Base-by-base conservation (phyloP, 2,797 vertebrate genomes). In the Malurus leucopterus region DNA sequence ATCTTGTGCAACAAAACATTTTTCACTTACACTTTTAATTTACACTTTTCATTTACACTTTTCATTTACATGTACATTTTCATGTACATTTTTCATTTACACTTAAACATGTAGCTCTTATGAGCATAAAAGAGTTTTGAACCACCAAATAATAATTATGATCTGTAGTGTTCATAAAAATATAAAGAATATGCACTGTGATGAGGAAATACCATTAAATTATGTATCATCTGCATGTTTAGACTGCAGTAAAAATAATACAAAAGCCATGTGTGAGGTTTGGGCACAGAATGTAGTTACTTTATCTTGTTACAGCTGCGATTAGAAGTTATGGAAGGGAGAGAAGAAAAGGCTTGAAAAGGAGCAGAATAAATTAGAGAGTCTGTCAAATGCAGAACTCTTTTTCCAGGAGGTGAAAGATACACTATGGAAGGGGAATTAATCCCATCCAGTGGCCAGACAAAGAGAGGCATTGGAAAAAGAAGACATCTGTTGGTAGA, bases 401-500 rank as follows among this genome's bases (percentile, higher is more conserved):
- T 54, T 70, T 68, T 89, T 90, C 67, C 65, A 88, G 68, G 75
- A 91, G 46, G 61, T 77, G 24, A 32, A 91, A 58, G 55, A 86
- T 64, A 62, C 27, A 23, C n/a, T 78, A 4, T 67, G 54, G 78
- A 87, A n/a, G 21, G 40, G 36, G 44, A 82, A 55, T 89, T 63
- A 54, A 54, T 49, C n/a, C 38, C 46, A 73, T 69, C 59, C 65
- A 62, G 58, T 59, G 67, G 73, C 88, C 84, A 85, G 58, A 71
- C 58, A 91, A 88, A 88, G 72, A 85, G 59, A 74, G 15, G 59
- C 90, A 69, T 5, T 54, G 91, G 91, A 92, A 77, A 90, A 90
- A 84, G 30, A 76, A 68, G 72, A 81, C 32, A 61, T 55, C 77
- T 61, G 83, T 51, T 76, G n/a, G 69, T 85, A 88, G 85, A 84